Base-by-base conservation (phyloP, 2,113 vertebrate genomes). In the Nettapus auritus region DNA sequence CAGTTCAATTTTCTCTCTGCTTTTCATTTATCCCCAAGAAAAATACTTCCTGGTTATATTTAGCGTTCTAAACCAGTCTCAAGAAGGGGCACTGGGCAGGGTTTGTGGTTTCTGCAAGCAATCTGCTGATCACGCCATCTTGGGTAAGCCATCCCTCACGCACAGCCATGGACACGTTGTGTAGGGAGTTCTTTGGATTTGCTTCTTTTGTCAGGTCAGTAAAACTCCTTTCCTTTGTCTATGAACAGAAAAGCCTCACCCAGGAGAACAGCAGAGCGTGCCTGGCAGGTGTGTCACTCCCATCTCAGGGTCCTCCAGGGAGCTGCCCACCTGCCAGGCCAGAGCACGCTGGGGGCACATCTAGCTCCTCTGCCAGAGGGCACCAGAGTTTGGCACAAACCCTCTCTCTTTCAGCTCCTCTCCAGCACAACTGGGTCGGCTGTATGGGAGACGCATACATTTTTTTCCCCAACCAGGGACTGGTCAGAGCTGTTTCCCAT, bases 11-110 rank as follows among this genome's bases (percentile, higher is more conserved):
- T 74, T 64, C 36, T 42, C 68, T 85, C 57, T 85, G 56, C 67
- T 95, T 90, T 93, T 86, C 23, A 78, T 87, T 90, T 93, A 89
- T 69, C n/a, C 73, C 28, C 76, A 60, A 52, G 31, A 55, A 81
- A 81, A 88, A 62, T 38, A 81, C 46, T 60, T 21, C n/a, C 53
- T 59, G 29, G 50, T 56, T 95, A 85, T 92, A 80, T 95, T 87
- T 93, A 90, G 80, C 34, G 31, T 66, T 92, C 70, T 82, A 85
- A 93, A 55, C 28, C 26, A 79, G 50, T 70, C 48, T 86, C 0
- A 0, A 82, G 85, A 94, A 94, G 53, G 48, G 44, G 28, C 74
- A 85, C 26, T 42, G 79, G 62, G 46, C 68, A 81, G 67, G 67
- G 50, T 48, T 92, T 0, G 62, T 71, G 67, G 69, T 82, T 97